These are phyloP conservation scores for Meiosimyza decipiens DNA, from an alignment of 2,888 invertebrate species.

Conservation along the genomic window DNA sequence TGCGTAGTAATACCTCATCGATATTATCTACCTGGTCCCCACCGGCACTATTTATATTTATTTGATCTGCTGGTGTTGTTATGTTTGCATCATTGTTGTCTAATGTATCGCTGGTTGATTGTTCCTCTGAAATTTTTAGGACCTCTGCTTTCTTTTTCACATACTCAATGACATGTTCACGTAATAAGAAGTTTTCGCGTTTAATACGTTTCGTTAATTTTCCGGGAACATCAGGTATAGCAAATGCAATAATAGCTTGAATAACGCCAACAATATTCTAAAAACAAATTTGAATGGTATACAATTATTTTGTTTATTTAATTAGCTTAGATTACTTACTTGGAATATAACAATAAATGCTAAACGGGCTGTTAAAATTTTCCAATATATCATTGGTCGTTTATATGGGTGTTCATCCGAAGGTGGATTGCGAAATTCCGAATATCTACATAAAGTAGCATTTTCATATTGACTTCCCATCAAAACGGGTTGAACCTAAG, in stretches of 20 bases:
- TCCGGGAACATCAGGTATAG: slow-evolving; percentile 81
- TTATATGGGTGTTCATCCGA: slow-evolving; percentile 69
- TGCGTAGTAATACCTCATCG: slow-evolving; percentile 40
- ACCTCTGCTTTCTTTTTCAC: slow-evolving; percentile 68
- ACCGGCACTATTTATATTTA: slow-evolving; percentile 24
- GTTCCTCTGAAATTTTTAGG: slow-evolving; percentile 38
- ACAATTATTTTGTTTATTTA: neutral
- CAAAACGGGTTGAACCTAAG: slow-evolving; percentile 50
- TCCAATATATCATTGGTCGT: slow-evolving; percentile 78
- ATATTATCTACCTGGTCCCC: slow-evolving; percentile 40
- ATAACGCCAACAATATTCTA: slow-evolving; percentile 81
- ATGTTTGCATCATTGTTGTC: neutral
- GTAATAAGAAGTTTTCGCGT: slow-evolving; percentile 77
- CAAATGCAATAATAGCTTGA: slow-evolving; percentile 79
- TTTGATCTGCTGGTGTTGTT: slow-evolving; percentile 26
- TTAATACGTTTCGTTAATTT: slow-evolving; percentile 78
- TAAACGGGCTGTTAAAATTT: slow-evolving; percentile 77
- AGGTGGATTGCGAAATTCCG: slow-evolving; percentile 76
- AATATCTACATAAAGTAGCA: slow-evolving; percentile 71
- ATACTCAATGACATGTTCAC: slow-evolving; percentile 78
- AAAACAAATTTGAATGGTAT: slow-evolving; percentile 9
- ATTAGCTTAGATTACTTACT: slow-evolving; percentile 50
- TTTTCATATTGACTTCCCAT: slow-evolving; percentile 59
- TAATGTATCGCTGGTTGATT: neutral
- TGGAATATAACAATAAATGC: slow-evolving; percentile 83